Evolutionary conservation across 2,113 vertebrate species (phyloP), one percentile per base, ranked within the genome.

Genomic region (Nibea albiflora): DNA sequence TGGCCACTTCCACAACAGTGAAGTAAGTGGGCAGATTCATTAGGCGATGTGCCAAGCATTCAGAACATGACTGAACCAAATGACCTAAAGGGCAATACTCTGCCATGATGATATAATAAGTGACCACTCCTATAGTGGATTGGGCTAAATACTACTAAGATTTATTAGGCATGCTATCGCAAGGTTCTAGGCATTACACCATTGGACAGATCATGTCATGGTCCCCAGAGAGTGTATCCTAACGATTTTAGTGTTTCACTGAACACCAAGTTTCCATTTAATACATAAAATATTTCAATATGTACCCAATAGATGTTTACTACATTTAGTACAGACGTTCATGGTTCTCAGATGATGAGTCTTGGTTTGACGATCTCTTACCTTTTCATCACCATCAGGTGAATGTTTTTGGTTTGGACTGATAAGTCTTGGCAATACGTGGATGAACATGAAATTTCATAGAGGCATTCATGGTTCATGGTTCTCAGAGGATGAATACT

Each of bases 21-120:
- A 82, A 58, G 75, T 53, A 64, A 74, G 42, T 44, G 26, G 61
- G 49, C 58, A 28, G 57, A 81, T 63, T 78, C 84, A 91, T 86
- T 89, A 83, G 90, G 90, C 68, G 0, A 4, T 0, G 26, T 4
- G 68, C 85, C 84, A 87, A 70, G 54, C 50, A 39, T 68, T 60
- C 44, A 85, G 39, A 68, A 57, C 68, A 73, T 9, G 39, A 60
- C 71, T 64, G 79, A 73, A 83, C 78, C 76, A 73, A 26, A 80
- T 11, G 63, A 72, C 63, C 75, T 20, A 22, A 56, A 1, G 58
- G 47, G 20, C 57, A 49, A 50, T 24, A 44, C 63, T 68, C 65
- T 50, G 11, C 26, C 11, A 60, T 24, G 17, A 67, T n/a, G 8
- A 53, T 42, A 11, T 19, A 46, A 58, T 26, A 63, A 66, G 31